Evolutionary conservation across 2,888 invertebrate genomes (phyloP), one percentile per base, ranked within the genome.

Genomic region (Helobdella robusta): DNA sequence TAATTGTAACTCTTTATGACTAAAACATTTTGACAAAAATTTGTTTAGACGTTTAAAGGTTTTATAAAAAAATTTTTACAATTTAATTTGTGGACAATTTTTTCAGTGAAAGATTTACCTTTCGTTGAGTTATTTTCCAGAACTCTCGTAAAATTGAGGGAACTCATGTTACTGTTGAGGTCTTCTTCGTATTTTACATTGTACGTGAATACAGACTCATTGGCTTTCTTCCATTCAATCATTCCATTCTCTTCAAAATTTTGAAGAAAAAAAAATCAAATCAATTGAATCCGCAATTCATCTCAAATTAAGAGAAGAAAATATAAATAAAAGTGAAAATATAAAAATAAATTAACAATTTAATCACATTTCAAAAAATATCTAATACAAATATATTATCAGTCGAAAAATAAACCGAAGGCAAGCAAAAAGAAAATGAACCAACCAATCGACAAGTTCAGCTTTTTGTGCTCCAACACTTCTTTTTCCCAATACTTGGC

Each of bases 401-500:
- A n/a, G n/a, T n/a, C n/a, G n/a, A n/a, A n/a, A n/a, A n/a, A n/a
- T n/a, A n/a, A n/a, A n/a, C n/a, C n/a, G n/a, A n/a, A n/a, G n/a
- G n/a, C n/a, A n/a, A n/a, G n/a, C n/a, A 50, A 50, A 6, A 11
- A 50, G 20, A 6, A 6, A 20, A 6, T 23, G 32, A 11, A 34
- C 59, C 8, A 48, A 65, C 65, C 48, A 32, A 20, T 15, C 8
- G 48, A 28, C 2, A 59, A 15, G 50, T n/a, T 34, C 0, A 34
- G 0, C 20, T 4, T n/a, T 20, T 44, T 36, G 23, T 62, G 0
- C 6, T 56, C 18, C 0, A n/a, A 4, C 2, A 62, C 52, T 15
- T 66, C 59, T 23, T 28, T 44, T 18, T 44, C 50, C 44, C 64
- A 68, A 25, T 68, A 68, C 23, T 68, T 59, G 35, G 61, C 60